A percentile compares a stretch with the other conserved stretches of the same genome.
Conservation (phyloP, 2,888 invertebrate species). For the Patella caerulea region DNA sequence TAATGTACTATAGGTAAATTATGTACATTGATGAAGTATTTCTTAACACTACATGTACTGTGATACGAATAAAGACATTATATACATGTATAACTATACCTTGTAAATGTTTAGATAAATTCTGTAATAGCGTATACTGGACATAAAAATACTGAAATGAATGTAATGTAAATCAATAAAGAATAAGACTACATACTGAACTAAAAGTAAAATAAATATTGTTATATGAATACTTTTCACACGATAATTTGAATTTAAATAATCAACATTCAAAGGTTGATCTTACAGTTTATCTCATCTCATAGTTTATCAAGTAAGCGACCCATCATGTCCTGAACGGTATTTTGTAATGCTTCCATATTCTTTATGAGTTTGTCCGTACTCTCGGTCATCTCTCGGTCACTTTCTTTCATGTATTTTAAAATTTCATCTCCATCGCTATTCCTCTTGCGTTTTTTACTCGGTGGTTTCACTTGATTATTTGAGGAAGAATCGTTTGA, state of each 20-base stretch:
- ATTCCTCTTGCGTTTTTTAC: background rate
- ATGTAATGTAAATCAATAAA: background rate
- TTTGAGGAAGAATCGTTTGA: background rate
- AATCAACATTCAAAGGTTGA: background rate
- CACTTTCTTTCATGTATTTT: constrained; percentile 2
- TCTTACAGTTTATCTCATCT: background rate
- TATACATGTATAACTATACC: no score
- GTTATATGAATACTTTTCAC: background rate
- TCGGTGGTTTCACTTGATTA: background rate
- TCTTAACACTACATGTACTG: no score
- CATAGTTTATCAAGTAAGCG: background rate
- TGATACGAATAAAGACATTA: no score
- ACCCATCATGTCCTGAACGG: constrained; percentile 8
- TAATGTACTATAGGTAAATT: no score
- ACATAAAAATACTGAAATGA: no score
- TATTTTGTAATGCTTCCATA: constrained; percentile 6
- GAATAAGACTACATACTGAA: background rate
- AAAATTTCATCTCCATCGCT: background rate
- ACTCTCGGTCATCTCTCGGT: background rate
- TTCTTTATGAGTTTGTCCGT: background rate
- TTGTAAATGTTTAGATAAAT: no score
- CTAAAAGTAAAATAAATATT: background rate
- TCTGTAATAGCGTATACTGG: no score
- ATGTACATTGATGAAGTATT: no score
- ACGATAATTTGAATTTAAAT: background rate